Evolutionary conservation across 2,888 invertebrate species (phyloP).

Genomic region (Acholoe squamosa): DNA sequence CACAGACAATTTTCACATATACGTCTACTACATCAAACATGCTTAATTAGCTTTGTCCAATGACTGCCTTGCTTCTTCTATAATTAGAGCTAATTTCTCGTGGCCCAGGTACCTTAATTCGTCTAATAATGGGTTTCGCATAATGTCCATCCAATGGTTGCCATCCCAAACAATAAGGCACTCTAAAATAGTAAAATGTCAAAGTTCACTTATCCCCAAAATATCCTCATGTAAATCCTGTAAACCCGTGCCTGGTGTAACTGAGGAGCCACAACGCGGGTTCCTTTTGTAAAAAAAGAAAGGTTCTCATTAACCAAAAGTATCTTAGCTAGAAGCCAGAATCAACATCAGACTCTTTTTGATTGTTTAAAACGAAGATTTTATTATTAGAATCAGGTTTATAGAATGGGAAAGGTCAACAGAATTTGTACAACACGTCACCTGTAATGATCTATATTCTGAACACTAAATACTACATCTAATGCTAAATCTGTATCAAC

Average conservation of each 20-base stretch:
- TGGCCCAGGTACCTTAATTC: constrained; percentile 25
- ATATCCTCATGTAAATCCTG: background rate
- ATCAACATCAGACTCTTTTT: background rate
- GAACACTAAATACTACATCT: background rate
- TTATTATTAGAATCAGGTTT: constrained; percentile 37
- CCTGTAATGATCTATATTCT: constrained; percentile 1
- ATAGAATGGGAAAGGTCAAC: constrained; percentile 32
- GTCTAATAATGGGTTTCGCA: constrained; percentile 23
- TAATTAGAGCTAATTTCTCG: background rate
- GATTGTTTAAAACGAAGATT: background rate
- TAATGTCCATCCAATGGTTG: background rate
- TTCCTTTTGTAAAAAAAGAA: constrained; percentile 21
- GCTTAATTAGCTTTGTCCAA: background rate
- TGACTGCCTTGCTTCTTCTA: background rate
- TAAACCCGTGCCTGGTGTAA: constrained; percentile 3
- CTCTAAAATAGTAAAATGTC: background rate
- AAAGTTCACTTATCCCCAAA: constrained; percentile 17
- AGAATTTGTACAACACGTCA: constrained; percentile 55
- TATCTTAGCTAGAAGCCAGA: background rate
- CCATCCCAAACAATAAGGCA: background rate
- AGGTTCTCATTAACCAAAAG: background rate
- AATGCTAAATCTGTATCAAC: background rate
- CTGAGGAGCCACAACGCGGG: too few relatives aligned
- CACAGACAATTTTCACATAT: too few relatives aligned
- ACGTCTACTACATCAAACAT: too few relatives aligned